These are phyloP conservation scores for Cyphomyrus plagiostoma DNA, from an alignment of 2,113 vertebrate genomes.

Conservation along the genomic window DNA sequence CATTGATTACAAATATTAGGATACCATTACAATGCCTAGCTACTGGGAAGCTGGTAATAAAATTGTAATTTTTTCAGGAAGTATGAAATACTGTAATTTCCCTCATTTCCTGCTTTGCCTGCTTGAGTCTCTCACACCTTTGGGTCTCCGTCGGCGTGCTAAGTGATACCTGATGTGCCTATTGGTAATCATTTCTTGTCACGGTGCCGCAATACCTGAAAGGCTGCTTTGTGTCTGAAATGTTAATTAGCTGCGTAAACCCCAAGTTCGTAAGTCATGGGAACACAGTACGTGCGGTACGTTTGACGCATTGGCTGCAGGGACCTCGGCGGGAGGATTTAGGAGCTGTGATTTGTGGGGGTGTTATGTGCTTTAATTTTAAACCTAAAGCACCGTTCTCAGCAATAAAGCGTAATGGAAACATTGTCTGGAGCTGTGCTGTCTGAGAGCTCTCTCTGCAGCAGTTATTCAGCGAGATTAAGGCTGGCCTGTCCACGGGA, in stretches of 20 bases:
- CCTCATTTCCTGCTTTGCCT: not conserved
- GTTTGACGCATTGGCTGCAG: not conserved
- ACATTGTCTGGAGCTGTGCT: not conserved
- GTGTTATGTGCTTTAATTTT: slow-evolving; percentile 8
- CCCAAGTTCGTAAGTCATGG: not conserved
- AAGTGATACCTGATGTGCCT: not conserved
- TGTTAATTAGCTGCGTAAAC: not conserved
- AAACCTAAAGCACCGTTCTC: not conserved
- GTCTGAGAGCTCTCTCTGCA: not conserved
- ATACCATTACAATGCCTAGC: not conserved
- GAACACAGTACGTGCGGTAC: not conserved
- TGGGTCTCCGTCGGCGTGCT: not conserved
- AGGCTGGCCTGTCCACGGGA: slow-evolving; percentile 28
- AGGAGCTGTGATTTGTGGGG: not conserved
- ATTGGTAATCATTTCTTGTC: not conserved
- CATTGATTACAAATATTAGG: not conserved
- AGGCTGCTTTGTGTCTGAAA: slow-evolving; percentile 3
- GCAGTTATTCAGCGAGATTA: slow-evolving; percentile 7
- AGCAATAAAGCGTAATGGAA: slow-evolving; percentile 3
- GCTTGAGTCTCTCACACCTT: not conserved
- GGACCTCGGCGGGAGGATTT: not conserved
- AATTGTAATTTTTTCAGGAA: not conserved
- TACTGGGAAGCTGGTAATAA: not conserved
- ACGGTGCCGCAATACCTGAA: not conserved
- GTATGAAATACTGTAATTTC: not conserved